A percentile compares a stretch with the other conserved stretches of the same genome.
Evolutionary conservation across 2,113 vertebrate genomes (phyloP).

Genomic region (Bungarus multicinctus): DNA sequence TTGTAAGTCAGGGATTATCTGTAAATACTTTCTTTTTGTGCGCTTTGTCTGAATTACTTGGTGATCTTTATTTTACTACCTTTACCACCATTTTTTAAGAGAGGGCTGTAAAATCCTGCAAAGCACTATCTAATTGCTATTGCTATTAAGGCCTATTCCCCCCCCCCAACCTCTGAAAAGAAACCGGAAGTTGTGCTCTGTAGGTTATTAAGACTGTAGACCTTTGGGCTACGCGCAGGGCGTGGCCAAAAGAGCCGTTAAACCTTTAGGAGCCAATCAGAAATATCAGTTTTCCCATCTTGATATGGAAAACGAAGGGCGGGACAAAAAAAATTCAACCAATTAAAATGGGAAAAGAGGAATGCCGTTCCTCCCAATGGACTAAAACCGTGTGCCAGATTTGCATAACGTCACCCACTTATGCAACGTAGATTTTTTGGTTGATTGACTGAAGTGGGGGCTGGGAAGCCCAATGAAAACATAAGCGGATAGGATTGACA

Average conservation of each 20-base stretch:
- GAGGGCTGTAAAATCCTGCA: too few species aligned
- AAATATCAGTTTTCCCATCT: background rate
- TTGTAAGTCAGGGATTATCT: too few species aligned
- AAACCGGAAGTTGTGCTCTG: background rate
- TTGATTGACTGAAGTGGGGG: background rate
- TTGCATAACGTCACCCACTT: background rate
- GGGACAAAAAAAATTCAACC: background rate
- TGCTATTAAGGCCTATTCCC: background rate
- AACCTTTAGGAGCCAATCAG: background rate
- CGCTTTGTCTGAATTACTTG: background rate
- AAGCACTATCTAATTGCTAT: too few species aligned
- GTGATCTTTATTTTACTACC: background rate
- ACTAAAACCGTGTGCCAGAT: background rate
- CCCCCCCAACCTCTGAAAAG: background rate
- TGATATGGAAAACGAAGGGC: background rate
- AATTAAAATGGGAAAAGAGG: background rate
- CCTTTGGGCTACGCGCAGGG: background rate
- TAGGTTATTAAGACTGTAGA: background rate
- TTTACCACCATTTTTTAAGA: too few species aligned
- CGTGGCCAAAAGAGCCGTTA: background rate
- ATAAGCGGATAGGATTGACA: background rate
- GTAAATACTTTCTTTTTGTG: too few species aligned
- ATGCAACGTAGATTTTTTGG: rapidly evolving
- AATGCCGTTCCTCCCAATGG: background rate
- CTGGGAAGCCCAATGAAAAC: background rate